Base-by-base conservation (phyloP, 1,140 invertebrate species). In the Hyles euphorbiae region DNA sequence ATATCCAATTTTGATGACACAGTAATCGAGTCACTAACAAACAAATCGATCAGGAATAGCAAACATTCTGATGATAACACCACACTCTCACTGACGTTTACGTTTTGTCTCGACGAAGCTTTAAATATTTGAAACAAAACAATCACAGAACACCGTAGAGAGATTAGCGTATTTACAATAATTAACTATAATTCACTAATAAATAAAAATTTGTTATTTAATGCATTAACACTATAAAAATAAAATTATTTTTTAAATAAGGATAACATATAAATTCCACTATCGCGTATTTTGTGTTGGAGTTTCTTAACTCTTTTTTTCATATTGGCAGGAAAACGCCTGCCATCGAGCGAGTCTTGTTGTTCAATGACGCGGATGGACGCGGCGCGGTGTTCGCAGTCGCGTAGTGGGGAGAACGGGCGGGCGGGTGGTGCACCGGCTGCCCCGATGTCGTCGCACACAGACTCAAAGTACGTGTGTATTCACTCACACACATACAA, bases 111-210 rank as follows among this genome's bases (percentile, higher is more conserved):
- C 72, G 57, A 58, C 56, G 63, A 78, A 78, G 75, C 77, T 78
- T 78, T 78, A 65, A 80, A 83, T 83, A 80, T 77, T 81, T 82
- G 70, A 68, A 88, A 85, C 78, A 84, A 86, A 88, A 86, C 81
- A 84, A 87, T 87, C 85, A 88, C 82, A 81, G 81, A 67, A 72
- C 78, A 83, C 82, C 74, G 76, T 78, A 86, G 78, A 74, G 77
- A 87, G 74, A 81, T 81, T 84, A 84, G 79, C 79, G 79, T 75
- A 76, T 80, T 81, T 83, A 78, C 67, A 84, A 85, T 83, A 88
- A 83, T 88, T 87, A 81, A 70, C 85, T 88, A 88, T 80, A 66
- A 84, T 88, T 87, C 83, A 87, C 86, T 88, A 88, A 84, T 87
- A 88, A 88, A 87, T 88, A 87, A 88, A 78, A 81, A 84, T 88